phyloP scores from a whole-genome alignment of 2,888 invertebrate species.

The Caenorhabditis sp. region DNA sequence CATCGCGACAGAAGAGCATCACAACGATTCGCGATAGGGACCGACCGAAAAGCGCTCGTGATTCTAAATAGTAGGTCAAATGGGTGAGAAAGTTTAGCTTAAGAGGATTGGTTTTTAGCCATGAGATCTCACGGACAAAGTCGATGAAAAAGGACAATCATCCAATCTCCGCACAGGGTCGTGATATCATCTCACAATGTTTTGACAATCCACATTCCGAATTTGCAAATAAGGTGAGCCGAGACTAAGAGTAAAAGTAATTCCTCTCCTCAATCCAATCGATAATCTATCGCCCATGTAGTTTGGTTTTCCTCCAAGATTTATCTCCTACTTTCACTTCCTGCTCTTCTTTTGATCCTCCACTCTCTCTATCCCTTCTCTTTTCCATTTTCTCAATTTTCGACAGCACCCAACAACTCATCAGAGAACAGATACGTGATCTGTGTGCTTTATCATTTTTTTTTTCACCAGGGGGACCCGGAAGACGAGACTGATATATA shows the following conservation, averaged over 20 bases:
- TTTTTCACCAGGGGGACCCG: background rate
- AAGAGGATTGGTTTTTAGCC: conserved; percentile 29
- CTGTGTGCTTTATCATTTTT: conserved; percentile 56
- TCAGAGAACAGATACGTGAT: conserved; percentile 64
- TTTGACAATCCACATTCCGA: conserved; percentile 82
- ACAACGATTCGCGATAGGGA: conserved; percentile 62
- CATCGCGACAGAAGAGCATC: conserved; percentile 60
- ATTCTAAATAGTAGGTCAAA: conserved; percentile 35
- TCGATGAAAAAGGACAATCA: conserved; percentile 72
- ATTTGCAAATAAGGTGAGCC: conserved; percentile 76
- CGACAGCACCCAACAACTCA: conserved; percentile 31
- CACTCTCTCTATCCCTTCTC: conserved; percentile 1
- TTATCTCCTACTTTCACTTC: background rate
- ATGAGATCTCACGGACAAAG: conserved; percentile 65
- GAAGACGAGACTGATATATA: background rate
- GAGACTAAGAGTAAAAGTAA: too few relatives aligned
- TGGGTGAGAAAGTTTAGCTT: too few relatives aligned
- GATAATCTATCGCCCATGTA: too few relatives aligned
- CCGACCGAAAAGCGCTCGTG: conserved; percentile 54
- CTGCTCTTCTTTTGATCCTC: conserved; percentile 6
- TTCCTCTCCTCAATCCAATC: too few relatives aligned
- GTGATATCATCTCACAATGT: conserved; percentile 79
- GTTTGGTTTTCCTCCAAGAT: too few relatives aligned
- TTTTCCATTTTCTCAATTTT: conserved; percentile 23
- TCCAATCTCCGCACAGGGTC: conserved; percentile 67